A percentile compares a stretch with the other conserved stretches of the same genome.
Evolutionary conservation across 2,797 vertebrate species (phyloP).

Genomic region (Eleutherodactylus coqui): DNA sequence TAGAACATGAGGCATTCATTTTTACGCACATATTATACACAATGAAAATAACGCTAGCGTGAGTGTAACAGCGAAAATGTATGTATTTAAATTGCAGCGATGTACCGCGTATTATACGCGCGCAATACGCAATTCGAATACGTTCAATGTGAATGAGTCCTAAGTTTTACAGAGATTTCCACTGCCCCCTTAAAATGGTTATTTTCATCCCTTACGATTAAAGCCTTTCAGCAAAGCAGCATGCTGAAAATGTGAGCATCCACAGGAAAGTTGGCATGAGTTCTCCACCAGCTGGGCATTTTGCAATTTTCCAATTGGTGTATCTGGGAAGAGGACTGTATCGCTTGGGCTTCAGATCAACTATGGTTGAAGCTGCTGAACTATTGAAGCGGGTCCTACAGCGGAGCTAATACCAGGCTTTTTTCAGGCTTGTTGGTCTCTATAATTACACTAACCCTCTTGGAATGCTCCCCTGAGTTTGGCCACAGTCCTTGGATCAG

Average conservation of each 20-base stretch:
- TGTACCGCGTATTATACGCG: too few species aligned
- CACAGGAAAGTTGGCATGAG: constrained; percentile 54
- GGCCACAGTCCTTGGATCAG: constrained; percentile 56
- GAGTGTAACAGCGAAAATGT: too few species aligned
- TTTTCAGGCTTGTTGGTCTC: constrained; percentile 62
- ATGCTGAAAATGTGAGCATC: constrained; percentile 42
- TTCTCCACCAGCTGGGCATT: constrained; percentile 56
- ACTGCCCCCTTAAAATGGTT: not conserved
- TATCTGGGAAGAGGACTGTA: constrained; percentile 58
- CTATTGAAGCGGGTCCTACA: constrained; percentile 55
- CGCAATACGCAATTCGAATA: too few species aligned
- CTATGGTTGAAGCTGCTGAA: constrained; percentile 47
- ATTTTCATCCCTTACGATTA: constrained; percentile 11
- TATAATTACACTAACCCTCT: constrained; percentile 60
- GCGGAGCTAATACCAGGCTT: constrained; percentile 52
- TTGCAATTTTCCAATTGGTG: constrained; percentile 63
- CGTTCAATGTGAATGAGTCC: too few species aligned
- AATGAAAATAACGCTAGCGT: too few species aligned
- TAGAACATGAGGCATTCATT: too few species aligned
- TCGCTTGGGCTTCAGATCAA: constrained; percentile 55
- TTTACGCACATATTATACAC: too few species aligned
- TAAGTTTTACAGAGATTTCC: not conserved
- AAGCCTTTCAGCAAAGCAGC: constrained; percentile 33
- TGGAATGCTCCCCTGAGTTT: constrained; percentile 53
- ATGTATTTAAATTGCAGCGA: too few species aligned